These are phyloP conservation scores for Drosophila nr. perissopoda DNA, from an alignment of 2,888 invertebrate genomes.

Conservation along the genomic window DNA sequence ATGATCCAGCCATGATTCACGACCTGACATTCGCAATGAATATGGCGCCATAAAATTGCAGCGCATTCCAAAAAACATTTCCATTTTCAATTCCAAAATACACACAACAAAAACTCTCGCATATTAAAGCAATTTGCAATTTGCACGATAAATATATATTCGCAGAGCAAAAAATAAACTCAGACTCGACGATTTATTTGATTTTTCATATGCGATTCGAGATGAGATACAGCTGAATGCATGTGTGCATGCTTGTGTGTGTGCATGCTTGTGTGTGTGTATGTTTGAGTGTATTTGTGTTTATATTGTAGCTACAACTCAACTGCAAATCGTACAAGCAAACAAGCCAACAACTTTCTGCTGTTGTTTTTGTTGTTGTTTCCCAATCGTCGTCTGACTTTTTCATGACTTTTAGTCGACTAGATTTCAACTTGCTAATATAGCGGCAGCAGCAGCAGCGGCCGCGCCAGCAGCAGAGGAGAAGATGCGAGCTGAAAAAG, in stretches of 20 bases:
- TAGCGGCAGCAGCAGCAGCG: conserved; percentile 15
- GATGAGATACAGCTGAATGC: conserved; percentile 30
- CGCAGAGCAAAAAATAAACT: conserved; percentile 25
- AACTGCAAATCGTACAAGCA: conserved; percentile 76
- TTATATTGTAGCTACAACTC: conserved; percentile 49
- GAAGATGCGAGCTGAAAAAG: conserved; percentile 41
- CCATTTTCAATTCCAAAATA: conserved; percentile 25
- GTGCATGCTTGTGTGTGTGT: background rate
- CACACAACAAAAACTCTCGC: conserved; percentile 11
- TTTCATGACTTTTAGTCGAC: conserved; percentile 51
- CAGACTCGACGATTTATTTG: conserved; percentile 38
- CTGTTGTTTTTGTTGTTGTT: conserved; percentile 38
- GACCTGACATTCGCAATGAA: conserved; percentile 43
- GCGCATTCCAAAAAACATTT: conserved; percentile 13
- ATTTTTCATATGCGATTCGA: conserved; percentile 36
- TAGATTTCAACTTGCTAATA: conserved; percentile 73
- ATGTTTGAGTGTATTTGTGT: conserved; percentile 34
- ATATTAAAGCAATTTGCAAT: conserved; percentile 19
- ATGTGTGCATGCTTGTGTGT: conserved; percentile 2
- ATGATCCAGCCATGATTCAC: conserved; percentile 27
- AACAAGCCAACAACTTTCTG: conserved; percentile 51
- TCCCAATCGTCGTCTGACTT: conserved; percentile 47
- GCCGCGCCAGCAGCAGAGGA: background rate
- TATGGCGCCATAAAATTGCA: conserved; percentile 49
- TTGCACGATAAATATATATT: conserved; percentile 32